Evolutionary conservation across 2,797 vertebrate species (phyloP), one percentile per base, ranked within the genome.

Genomic region (Crocodylus rhombifer): DNA sequence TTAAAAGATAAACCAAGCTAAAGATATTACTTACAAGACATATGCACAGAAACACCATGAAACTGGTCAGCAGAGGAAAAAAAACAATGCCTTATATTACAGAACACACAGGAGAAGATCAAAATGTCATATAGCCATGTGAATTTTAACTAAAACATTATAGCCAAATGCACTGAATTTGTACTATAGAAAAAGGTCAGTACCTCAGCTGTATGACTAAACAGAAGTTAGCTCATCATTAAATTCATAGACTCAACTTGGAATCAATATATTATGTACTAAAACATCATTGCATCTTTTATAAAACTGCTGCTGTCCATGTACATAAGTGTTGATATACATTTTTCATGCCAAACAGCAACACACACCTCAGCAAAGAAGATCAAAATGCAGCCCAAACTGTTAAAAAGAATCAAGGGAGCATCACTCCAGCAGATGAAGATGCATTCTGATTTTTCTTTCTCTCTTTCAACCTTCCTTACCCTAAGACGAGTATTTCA

Each of bases 381-480:
- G 33, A 88, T 75, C 69, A 94, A 30, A 56, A 77, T 11, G 18
- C 60, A 94, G 28, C n/a, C 36, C 21, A 33, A 74, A 93, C 55
- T 14, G n/a, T 79, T 81, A 71, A 89, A 88, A 86, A 88, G 11
- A 79, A 82, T 2, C 17, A n/a, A n/a, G 16, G 73, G 63, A 93
- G 77, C 67, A 87, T 77, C 56, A 91, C 26, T 36, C 75, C 33
- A 84, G 30, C 55, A 93, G 61, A 73, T 28, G 4, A 93, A 75
- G 74, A 95, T 58, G 10, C 25, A 77, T 76, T 92, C 76, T 26
- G 57, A 16, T 74, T 84, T 95, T 87, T 82, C 87, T 51, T 21
- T 84, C 26, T 88, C 82, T 78, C 56, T 92, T 89, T 90, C 62
- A 91, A 51, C 65, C 30, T 86, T 92, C 67, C 30, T 93, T 89